phyloP scores from a whole-genome alignment of 2,797 vertebrate genomes.

The Pterois miles region DNA sequence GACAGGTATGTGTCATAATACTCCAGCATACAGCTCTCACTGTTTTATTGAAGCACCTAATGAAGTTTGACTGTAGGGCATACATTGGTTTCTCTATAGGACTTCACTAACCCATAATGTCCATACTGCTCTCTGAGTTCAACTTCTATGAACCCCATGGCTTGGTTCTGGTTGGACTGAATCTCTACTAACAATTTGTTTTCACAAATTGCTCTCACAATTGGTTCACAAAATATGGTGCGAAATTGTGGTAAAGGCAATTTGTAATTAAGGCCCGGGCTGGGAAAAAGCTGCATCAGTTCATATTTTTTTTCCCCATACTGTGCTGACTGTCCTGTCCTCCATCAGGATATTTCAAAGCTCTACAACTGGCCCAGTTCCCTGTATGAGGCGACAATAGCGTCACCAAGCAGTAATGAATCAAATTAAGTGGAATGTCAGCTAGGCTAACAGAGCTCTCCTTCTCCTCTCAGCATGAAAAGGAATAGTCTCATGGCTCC shows the following conservation, averaged over 20 bases:
- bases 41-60: background rate
- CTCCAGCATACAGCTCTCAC: background rate
- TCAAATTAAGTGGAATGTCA: constrained; percentile 83
- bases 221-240: constrained; percentile 27
- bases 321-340: constrained; percentile 31
- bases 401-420: constrained; percentile 74
- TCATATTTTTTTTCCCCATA: constrained; percentile 44
- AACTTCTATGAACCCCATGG: constrained; percentile 6
- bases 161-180: constrained; percentile 9
- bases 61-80: background rate
- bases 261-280: constrained; percentile 27
- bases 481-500: constrained; percentile 69
- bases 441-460: constrained; percentile 69
- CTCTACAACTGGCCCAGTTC: constrained; percentile 68
- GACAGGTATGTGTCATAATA: background rate
- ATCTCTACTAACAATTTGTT: constrained; percentile 26
- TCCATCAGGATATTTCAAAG: constrained; percentile 62
- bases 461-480: constrained; percentile 70
- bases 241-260: constrained; percentile 33
- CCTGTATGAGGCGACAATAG: constrained; percentile 70
- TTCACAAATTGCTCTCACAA: constrained; percentile 29
- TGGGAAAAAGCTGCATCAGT: constrained; percentile 14
- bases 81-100: background rate
- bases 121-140: background rate
- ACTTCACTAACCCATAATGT: background rate